phyloP scores from a whole-genome alignment of 2,797 vertebrate species.

The Myotis daubentonii region DNA sequence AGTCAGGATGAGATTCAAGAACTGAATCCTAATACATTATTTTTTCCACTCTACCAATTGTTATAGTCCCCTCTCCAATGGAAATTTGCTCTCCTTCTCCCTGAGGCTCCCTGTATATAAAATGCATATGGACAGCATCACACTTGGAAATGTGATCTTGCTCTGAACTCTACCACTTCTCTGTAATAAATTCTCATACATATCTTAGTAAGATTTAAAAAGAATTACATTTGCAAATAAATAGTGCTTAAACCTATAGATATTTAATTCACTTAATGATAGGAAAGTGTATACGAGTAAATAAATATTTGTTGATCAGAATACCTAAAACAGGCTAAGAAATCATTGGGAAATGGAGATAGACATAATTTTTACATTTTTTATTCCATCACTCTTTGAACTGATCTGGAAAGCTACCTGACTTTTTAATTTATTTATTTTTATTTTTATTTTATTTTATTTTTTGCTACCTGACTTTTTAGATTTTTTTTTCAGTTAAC shows the following conservation, averaged over 20 bases:
- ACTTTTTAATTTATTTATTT: no score
- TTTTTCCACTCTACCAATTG: neutral
- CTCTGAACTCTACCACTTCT: constrained; percentile 36
- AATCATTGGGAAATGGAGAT: constrained; percentile 4
- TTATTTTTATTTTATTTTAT: no score
- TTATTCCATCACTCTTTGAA: constrained; percentile 37
- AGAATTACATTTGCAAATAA: neutral
- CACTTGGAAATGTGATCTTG: constrained; percentile 30
- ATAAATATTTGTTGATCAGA: neutral
- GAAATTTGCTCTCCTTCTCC: neutral
- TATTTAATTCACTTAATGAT: constrained; percentile 42
- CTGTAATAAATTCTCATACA: constrained; percentile 16
- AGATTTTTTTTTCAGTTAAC: no score
- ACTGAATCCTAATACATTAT: neutral
- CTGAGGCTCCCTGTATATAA: neutral
- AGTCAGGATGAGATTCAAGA: neutral
- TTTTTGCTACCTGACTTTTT: no score
- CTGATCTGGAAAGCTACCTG: neutral
- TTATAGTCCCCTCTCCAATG: neutral
- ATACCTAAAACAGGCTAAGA: constrained; percentile 12
- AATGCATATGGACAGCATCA: neutral
- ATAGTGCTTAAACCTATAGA: constrained; percentile 1
- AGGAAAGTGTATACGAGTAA: neutral
- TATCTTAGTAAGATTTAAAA: constrained; percentile 6
- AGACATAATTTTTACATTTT: neutral